Evolutionary conservation across 2,113 vertebrate species (phyloP), one percentile per base, ranked within the genome.

Genomic region (Tenebrosternarchus preto): DNA sequence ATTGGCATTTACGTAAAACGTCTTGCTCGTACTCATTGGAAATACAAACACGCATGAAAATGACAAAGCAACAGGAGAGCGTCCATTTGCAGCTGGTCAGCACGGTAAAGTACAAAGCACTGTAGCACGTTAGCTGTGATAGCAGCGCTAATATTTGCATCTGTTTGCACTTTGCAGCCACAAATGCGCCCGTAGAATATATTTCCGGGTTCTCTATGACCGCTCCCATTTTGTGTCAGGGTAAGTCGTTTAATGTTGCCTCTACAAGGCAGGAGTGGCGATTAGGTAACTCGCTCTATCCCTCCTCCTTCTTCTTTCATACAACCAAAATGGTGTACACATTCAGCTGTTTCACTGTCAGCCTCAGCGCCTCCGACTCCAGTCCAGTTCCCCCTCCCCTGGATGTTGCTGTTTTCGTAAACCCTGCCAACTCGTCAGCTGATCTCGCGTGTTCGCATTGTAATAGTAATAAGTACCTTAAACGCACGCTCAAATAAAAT

Each of bases 351-450:
- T 71, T 31, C 75, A 85, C 57, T 76, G 80, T 83, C 76, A 81
- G 73, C 57, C 74, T 76, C 77, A 12, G 22, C 70, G 19, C 17
- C 19, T 20, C 24, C 66, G 16, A 8, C n/a, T 64, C 50, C 25
- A n/a, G 11, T 29, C 72, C 60, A 61, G 82, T 78, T 78, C 83
- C 82, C 86, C 80, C 82, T 74, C 63, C 60, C 50, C 27, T 16
- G 76, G 60, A 82, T 84, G 87, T 89, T 88, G 89, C 84, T 88
- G 92, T 89, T 89, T 86, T 86, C 73, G 68, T 82, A 88, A 85
- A 73, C 87, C 86, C 88, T 92, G 94, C 94, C 95, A 94, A 87
- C 81, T 84, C 89, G 94, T 94, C 95, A 95, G 94, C 95, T 96
- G 94, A 95, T 94, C 90, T 83, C 69, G 91, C 88, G 90, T 91